Evolutionary conservation across 2,113 vertebrate genomes (phyloP).

Genomic region (Maccullochella peelii): DNA sequence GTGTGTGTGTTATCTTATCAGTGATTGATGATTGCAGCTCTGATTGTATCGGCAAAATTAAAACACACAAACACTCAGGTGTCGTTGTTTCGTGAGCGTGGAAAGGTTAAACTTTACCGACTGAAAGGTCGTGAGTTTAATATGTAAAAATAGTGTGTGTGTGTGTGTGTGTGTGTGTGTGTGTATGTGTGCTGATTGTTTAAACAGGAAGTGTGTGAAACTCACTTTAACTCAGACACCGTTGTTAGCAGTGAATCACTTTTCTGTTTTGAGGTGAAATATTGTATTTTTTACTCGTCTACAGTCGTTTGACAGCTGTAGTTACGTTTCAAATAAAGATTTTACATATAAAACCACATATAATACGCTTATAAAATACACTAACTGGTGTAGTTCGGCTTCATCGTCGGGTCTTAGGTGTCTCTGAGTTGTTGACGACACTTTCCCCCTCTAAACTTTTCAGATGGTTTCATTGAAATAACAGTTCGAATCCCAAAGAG

Average conservation of each 20-base stretch:
- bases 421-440: no score
- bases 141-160: neutral
- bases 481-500: no score
- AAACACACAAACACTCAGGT: constrained; percentile 22
- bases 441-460: no score
- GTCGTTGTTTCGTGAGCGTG: constrained; percentile 4
- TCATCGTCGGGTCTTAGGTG: no score
- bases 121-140: constrained; percentile 27
- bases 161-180: constrained; percentile 27
- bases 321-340: neutral
- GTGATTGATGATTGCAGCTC: neutral
- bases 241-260: neutral
- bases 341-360: no score
- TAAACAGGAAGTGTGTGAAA: neutral
- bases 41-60: neutral
- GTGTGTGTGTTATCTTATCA: constrained; percentile 21
- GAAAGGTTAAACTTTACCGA: constrained; percentile 38
- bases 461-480: no score
- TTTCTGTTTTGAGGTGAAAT: neutral
- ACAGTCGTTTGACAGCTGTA: neutral
- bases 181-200: neutral
- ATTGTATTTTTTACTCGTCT: neutral
- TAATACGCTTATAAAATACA: no score
- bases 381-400: no score
- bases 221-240: neutral